Evolutionary conservation across 2,888 invertebrate species (phyloP).

Genomic region (Disparrhopalites patrizii): DNA sequence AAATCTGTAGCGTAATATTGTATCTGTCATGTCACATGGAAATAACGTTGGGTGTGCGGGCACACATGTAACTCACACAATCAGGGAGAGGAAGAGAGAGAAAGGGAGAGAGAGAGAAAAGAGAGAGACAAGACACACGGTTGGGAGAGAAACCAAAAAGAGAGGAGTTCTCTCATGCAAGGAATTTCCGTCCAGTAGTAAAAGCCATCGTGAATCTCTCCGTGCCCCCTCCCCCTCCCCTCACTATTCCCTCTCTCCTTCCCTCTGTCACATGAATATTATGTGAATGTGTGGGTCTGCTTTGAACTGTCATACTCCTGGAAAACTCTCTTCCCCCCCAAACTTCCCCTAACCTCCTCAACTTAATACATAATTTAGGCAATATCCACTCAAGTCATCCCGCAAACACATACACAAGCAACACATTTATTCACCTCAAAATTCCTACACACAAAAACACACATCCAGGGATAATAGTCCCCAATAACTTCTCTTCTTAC

Average conservation of each 20-base stretch:
- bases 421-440: slow-evolving; percentile 9
- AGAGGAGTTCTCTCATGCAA: slow-evolving; percentile 8
- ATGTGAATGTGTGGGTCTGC: neutral
- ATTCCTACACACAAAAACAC: slow-evolving; percentile 7
- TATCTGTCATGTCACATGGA: slow-evolving; percentile 22
- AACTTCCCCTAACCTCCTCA: neutral
- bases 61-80: neutral
- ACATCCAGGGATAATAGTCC: too few species aligned
- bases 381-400: slow-evolving; percentile 15
- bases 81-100: neutral
- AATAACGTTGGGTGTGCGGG: slow-evolving; percentile 5
- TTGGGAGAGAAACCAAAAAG: slow-evolving; percentile 5
- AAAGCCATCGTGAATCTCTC: neutral
- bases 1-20: slow-evolving; percentile 26
- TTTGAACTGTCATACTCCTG: too few species aligned
- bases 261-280: neutral
- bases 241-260: neutral
- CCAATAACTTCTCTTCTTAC: too few species aligned
- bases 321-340: too few species aligned
- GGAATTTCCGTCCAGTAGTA: slow-evolving; percentile 17
- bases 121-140: slow-evolving; percentile 26
- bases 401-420: slow-evolving; percentile 10
- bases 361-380: slow-evolving; percentile 8
- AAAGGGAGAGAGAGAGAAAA: neutral
- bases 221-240: neutral